phyloP scores from a whole-genome alignment of 2,797 vertebrate species.

The Pterois miles region DNA sequence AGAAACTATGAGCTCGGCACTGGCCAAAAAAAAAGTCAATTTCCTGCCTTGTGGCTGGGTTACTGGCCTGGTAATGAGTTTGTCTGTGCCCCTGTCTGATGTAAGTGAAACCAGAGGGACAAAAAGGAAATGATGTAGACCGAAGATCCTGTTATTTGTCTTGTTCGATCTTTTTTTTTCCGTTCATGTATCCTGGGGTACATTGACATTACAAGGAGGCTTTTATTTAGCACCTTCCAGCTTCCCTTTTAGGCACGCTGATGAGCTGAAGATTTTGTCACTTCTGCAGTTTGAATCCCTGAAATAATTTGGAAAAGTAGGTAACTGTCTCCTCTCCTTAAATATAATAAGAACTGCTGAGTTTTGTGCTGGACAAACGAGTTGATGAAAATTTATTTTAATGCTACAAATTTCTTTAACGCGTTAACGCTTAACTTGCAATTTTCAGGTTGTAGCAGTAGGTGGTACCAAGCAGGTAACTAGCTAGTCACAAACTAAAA shows the following conservation, averaged over 20 bases:
- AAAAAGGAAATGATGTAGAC: conserved; percentile 44
- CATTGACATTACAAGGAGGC: not conserved
- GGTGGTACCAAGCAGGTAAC: no score
- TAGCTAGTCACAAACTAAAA: no score
- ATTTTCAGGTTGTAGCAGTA: no score
- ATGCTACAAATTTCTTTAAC: no score
- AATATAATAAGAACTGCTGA: not conserved
- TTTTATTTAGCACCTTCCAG: not conserved
- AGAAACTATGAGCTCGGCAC: conserved; percentile 10
- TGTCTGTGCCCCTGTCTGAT: conserved; percentile 16
- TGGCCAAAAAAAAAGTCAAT: conserved; percentile 42
- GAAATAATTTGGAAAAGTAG: not conserved
- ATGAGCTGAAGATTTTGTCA: not conserved
- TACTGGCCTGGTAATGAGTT: conserved; percentile 36
- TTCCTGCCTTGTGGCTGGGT: conserved; percentile 40
- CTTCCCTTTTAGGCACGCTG: not conserved
- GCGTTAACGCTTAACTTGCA: no score
- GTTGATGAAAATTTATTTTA: no score
- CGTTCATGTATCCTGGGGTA: conserved; percentile 7
- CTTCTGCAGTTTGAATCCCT: not conserved
- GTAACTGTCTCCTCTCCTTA: not conserved
- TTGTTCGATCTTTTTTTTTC: conserved; percentile 17
- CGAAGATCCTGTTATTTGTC: conserved; percentile 34
- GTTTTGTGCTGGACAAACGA: not conserved
- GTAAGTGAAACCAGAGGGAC: conserved; percentile 31